These are phyloP conservation scores for Strix uralensis DNA, from an alignment of 2,113 vertebrate species.

Conservation along the genomic window DNA sequence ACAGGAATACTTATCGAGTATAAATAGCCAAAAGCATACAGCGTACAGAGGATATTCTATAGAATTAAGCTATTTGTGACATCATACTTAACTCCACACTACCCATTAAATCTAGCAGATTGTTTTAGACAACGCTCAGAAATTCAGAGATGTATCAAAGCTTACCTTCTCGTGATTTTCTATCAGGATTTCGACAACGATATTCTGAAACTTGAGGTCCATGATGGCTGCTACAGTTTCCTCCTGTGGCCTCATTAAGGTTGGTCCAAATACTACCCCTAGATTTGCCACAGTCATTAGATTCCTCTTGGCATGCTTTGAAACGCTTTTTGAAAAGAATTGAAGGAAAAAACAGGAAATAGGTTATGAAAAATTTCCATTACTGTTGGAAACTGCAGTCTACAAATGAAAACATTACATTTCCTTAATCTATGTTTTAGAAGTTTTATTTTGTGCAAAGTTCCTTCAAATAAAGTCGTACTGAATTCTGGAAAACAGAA, in stretches of 20 bases:
- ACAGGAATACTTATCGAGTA: background rate
- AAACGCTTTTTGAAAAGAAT: constrained; percentile 80
- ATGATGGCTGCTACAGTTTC: constrained; percentile 97
- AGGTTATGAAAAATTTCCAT: constrained; percentile 37
- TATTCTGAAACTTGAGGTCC: constrained; percentile 99
- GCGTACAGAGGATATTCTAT: background rate
- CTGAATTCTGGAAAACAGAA: constrained; percentile 24
- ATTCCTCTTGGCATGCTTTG: constrained; percentile 90
- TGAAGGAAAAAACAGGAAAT: constrained; percentile 46
- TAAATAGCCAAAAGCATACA: background rate
- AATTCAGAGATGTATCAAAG: rapidly evolving
- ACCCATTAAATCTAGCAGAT: background rate
- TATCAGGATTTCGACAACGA: constrained; percentile 96
- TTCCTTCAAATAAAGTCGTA: constrained; percentile 15
- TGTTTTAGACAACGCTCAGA: background rate
- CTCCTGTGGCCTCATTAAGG: constrained; percentile 95
- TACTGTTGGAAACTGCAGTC: background rate
- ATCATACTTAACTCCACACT: background rate
- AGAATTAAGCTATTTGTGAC: background rate
- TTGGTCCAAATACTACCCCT: constrained; percentile 97
- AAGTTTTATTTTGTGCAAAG: background rate
- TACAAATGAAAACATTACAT: constrained; percentile 7
- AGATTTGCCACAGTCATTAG: constrained; percentile 97
- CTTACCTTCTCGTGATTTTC: constrained; percentile 93
- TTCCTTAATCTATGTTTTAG: constrained; percentile 15